Evolutionary conservation across 2,888 invertebrate species (phyloP).

Genomic region (Atethmia centrago): DNA sequence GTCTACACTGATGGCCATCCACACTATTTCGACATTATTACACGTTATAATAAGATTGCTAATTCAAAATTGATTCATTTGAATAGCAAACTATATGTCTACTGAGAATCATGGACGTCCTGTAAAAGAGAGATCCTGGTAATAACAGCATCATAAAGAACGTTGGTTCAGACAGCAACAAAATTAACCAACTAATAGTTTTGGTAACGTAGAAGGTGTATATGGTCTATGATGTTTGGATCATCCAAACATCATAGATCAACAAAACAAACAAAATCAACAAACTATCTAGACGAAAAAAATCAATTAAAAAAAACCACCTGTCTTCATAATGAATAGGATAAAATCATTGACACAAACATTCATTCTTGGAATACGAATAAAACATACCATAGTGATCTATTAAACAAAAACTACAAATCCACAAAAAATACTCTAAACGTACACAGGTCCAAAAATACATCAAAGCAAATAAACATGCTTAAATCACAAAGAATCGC

Average conservation of each 20-base stretch:
- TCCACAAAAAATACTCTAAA: constrained; percentile 56
- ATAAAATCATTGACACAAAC: constrained; percentile 34
- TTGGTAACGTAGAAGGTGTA: neutral
- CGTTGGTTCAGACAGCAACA: neutral
- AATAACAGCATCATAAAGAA: neutral
- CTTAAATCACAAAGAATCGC: constrained; percentile 55
- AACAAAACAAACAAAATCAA: constrained; percentile 27
- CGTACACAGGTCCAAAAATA: constrained; percentile 54
- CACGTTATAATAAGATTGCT: constrained; percentile 46
- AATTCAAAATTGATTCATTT: constrained; percentile 34
- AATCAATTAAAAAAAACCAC: constrained; percentile 22
- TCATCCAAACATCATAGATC: constrained; percentile 12
- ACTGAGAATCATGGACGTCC: neutral
- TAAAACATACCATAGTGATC: constrained; percentile 46
- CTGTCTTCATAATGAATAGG: constrained; percentile 9
- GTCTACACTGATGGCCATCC: constrained; percentile 71
- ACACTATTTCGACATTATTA: constrained; percentile 64
- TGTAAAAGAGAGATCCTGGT: neutral
- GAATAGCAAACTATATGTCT: constrained; percentile 15
- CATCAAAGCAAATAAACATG: constrained; percentile 59
- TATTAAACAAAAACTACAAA: constrained; percentile 54
- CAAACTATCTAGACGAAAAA: neutral
- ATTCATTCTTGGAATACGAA: constrained; percentile 56
- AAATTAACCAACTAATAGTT: constrained; percentile 2
- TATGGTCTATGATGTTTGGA: too few relatives aligned